These are phyloP conservation scores for Nomada fucata DNA, from an alignment of 2,888 invertebrate species.

Conservation along the genomic window DNA sequence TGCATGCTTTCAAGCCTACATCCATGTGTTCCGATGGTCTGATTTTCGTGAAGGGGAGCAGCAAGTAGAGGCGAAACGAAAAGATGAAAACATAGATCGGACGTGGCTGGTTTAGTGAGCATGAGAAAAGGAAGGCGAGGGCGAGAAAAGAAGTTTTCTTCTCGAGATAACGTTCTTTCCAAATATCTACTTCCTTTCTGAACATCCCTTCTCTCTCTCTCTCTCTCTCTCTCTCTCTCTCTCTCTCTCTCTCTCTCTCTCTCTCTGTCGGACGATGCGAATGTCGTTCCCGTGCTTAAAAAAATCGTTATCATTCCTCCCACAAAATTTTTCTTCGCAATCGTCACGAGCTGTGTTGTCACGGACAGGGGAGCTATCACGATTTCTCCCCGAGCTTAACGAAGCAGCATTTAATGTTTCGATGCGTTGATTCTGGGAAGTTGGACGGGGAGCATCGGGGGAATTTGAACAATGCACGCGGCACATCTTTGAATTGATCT, in stretches of 20 bases:
- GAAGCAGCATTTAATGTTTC: too few species aligned
- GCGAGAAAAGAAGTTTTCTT: conserved; percentile 42
- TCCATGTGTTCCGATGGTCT: conserved; percentile 1
- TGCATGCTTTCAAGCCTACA: conserved; percentile 13
- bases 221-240: not conserved
- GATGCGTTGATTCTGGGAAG: not conserved
- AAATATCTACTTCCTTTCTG: conserved; percentile 30
- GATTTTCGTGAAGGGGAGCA: conserved; percentile 1
- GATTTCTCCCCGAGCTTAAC: too few species aligned
- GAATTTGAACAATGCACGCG: too few species aligned
- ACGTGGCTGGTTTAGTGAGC: conserved; percentile 23
- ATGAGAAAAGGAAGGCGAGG: conserved; percentile 31
- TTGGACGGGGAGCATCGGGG: too few species aligned
- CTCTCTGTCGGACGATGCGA: not conserved
- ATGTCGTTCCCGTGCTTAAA: conserved; percentile 12
- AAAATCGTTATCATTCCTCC: conserved; percentile 13
- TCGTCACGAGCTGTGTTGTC: not conserved
- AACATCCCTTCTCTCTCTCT: conserved; percentile 26
- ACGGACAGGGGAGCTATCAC: not conserved
- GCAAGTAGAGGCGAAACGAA: conserved; percentile 14
- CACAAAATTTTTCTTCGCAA: not conserved
- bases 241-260: not conserved
- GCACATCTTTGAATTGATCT: not conserved
- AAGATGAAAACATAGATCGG: conserved; percentile 47
- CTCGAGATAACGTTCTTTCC: conserved; percentile 44